Evolutionary conservation across 2,797 vertebrate species (phyloP).

Genomic region (Sebastes umbrosus): DNA sequence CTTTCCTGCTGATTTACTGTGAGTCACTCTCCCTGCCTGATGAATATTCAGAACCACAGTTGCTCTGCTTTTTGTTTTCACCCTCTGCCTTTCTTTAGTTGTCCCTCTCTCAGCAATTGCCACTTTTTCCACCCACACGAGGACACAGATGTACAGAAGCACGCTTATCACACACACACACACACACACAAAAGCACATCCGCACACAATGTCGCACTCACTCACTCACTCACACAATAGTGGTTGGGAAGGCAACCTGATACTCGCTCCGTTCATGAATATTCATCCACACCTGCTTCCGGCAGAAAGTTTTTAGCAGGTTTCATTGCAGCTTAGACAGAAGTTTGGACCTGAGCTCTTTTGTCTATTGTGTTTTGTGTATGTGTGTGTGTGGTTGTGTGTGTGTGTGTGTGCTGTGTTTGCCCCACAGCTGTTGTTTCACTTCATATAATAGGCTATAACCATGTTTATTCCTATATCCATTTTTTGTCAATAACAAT

Average conservation of each 20-base stretch:
- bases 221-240: constrained; percentile 59
- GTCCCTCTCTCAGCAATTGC: constrained; percentile 63
- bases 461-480: constrained; percentile 20
- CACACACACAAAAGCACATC: constrained; percentile 19
- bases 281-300: constrained; percentile 83
- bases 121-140: constrained; percentile 72
- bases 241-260: constrained; percentile 63
- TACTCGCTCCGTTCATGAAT: constrained; percentile 76
- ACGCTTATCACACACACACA: neutral
- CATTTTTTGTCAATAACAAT: constrained; percentile 7
- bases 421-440: constrained; percentile 23
- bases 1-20: constrained; percentile 31
- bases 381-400: neutral
- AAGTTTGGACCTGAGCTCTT: constrained; percentile 64
- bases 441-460: constrained; percentile 3
- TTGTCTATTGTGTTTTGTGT: constrained; percentile 16
- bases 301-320: constrained; percentile 68
- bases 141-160: constrained; percentile 35
- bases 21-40: constrained; percentile 38
- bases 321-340: constrained; percentile 61
- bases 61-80: constrained; percentile 67
- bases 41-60: constrained; percentile 71
- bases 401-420: neutral
- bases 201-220: constrained; percentile 9
- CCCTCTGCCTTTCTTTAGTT: constrained; percentile 63